These are phyloP conservation scores for Synodontis membranacea DNA, from an alignment of 2,113 vertebrate species.

Conservation along the genomic window DNA sequence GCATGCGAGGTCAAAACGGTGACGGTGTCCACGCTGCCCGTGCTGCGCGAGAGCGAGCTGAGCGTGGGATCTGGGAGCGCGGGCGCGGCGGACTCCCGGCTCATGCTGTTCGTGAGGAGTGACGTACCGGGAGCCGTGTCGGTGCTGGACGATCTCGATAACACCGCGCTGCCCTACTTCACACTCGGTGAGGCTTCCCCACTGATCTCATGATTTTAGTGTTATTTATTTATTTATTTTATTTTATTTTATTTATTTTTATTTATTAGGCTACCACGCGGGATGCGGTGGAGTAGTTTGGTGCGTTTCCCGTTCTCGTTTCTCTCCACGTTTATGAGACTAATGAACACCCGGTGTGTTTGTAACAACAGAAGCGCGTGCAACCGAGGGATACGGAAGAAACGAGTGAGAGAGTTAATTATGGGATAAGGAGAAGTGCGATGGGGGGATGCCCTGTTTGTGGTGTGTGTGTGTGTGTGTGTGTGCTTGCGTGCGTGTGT, in stretches of 20 bases:
- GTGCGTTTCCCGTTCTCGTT: not conserved
- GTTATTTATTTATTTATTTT: not conserved
- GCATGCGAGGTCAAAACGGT: slow-evolving; percentile 87
- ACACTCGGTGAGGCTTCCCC: slow-evolving; percentile 82
- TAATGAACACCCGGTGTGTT: not conserved
- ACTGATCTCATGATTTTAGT: too few relatives aligned
- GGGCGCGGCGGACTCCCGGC: slow-evolving; percentile 82
- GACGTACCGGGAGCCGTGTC: slow-evolving; percentile 93
- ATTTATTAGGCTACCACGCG: not conserved
- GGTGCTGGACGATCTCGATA: slow-evolving; percentile 97
- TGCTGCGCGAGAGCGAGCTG: slow-evolving; percentile 91
- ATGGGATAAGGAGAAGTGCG: not conserved
- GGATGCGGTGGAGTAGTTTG: not conserved
- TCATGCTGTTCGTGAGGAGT: slow-evolving; percentile 91
- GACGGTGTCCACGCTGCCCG: slow-evolving; percentile 92
- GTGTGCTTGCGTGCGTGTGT: not conserved
- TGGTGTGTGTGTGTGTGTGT: not conserved
- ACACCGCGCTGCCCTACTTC: slow-evolving; percentile 98
- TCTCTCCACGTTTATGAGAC: not conserved
- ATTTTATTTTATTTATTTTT: not conserved
- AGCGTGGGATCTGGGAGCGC: slow-evolving; percentile 79
- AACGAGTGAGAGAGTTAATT: slow-evolving; percentile 1
- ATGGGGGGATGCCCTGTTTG: not conserved
- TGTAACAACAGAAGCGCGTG: not conserved
- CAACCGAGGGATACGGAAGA: not conserved